Evolutionary conservation across 2,113 vertebrate genomes (phyloP).

Genomic region (Natator depressus): DNA sequence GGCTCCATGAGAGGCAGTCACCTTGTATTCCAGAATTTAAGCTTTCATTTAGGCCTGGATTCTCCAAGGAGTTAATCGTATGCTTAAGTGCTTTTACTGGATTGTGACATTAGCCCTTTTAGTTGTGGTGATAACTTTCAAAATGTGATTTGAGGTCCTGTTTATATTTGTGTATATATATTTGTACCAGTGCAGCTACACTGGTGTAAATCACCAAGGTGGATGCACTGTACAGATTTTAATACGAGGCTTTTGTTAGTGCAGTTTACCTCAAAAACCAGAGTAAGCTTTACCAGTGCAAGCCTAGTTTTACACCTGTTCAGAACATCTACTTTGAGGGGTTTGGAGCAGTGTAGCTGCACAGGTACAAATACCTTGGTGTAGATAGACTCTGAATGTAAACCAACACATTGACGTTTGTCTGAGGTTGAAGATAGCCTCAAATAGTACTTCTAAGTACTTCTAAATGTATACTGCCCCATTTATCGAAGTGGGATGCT

Average conservation of each 20-base stretch:
- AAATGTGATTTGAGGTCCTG: neutral
- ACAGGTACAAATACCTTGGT: neutral
- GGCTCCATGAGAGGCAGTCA: conserved; percentile 35
- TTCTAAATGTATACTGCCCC: neutral
- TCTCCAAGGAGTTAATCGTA: neutral
- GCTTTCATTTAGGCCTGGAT: conserved; percentile 42
- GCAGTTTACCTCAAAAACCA: neutral
- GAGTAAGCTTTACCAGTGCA: neutral
- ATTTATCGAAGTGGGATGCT: fast-evolving
- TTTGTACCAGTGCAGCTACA: neutral
- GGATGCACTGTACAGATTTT: neutral
- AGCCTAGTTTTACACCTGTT: neutral
- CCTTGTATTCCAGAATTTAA: conserved; percentile 30
- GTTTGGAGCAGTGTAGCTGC: neutral
- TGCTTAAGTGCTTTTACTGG: neutral
- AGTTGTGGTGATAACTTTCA: neutral
- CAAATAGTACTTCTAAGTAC: neutral
- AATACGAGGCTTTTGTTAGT: neutral
- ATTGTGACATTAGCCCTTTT: neutral
- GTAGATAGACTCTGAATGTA: neutral
- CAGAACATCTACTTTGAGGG: neutral
- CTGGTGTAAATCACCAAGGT: neutral
- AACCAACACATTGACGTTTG: neutral
- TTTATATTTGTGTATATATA: neutral
- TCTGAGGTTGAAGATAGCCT: neutral